Evolutionary conservation across 30 jellyfish, hydroid and myxozoan genomes (phyloP).

Genomic region (Phacellophora camtschatica): DNA sequence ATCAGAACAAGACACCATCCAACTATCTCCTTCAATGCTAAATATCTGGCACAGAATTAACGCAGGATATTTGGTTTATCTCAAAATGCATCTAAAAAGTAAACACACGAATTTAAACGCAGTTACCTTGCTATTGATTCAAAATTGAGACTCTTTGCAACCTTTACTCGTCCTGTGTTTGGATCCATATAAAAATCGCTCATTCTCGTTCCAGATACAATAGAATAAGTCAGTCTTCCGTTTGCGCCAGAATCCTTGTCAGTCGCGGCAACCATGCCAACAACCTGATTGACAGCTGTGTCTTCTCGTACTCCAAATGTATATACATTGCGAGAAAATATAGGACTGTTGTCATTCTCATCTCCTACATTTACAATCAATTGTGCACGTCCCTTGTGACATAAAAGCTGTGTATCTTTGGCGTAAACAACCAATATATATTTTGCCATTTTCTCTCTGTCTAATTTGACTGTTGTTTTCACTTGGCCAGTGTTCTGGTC

Average conservation of each 20-base stretch:
- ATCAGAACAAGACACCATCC: too few relatives aligned
- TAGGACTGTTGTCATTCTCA: conserved; percentile 79
- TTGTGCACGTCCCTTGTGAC: conserved; percentile 70
- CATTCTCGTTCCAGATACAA: conserved; percentile 23
- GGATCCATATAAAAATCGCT: conserved; percentile 44
- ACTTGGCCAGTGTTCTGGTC: conserved; percentile 41
- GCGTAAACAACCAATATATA: conserved; percentile 68
- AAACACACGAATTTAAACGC: not conserved
- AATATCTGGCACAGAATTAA: too few relatives aligned
- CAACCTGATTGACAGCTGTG: not conserved
- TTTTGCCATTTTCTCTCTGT: conserved; percentile 61
- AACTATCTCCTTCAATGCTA: too few relatives aligned
- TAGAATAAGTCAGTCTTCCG: conserved; percentile 36
- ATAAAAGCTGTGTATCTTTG: conserved; percentile 52
- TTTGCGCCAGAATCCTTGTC: conserved; percentile 72
- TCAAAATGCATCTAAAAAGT: not conserved
- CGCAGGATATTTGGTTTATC: too few relatives aligned
- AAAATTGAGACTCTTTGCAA: conserved; percentile 42
- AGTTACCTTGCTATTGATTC: conserved; percentile 26
- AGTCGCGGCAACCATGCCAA: conserved; percentile 60
- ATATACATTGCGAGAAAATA: conserved; percentile 36
- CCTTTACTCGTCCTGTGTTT: conserved; percentile 42
- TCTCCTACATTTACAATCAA: conserved; percentile 56
- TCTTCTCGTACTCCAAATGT: conserved; percentile 39
- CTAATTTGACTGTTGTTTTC: conserved; percentile 38